A percentile compares a stretch with the other conserved stretches of the same genome.
Evolutionary conservation across 1,140 invertebrate genomes (phyloP).

Genomic region (Rhyacophila brunnea): DNA sequence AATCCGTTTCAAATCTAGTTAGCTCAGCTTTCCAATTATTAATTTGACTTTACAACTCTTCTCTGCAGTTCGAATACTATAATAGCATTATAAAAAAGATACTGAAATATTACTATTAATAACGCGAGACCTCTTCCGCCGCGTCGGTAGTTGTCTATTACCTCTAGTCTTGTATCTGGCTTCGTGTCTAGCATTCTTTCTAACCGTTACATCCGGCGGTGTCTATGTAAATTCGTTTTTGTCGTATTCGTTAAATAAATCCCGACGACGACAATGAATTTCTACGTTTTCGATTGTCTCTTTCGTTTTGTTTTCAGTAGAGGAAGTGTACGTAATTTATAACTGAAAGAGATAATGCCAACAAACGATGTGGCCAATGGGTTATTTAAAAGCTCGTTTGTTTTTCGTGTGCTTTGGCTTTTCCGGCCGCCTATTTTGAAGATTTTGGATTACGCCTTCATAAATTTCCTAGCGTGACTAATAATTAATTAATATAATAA

Average conservation of each 20-base stretch:
- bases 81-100: constrained; percentile 17
- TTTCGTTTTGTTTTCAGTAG: neutral
- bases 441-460: no score
- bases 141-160: neutral
- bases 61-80: neutral
- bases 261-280: constrained; percentile 2
- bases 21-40: no score
- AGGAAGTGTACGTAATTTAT: constrained; percentile 11
- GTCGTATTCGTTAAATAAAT: neutral
- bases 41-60: no score
- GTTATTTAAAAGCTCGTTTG: constrained; percentile 2
- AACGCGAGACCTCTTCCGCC: constrained; percentile 1
- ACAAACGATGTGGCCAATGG: neutral
- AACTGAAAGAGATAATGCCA: neutral
- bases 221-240: neutral
- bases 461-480: no score
- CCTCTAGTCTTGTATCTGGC: constrained; percentile 4
- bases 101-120: constrained; percentile 26
- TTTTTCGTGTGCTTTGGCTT: neutral
- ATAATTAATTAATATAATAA: no score
- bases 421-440: neutral
- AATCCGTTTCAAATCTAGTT: no score
- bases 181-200: constrained; percentile 9
- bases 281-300: neutral
- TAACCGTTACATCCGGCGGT: constrained; percentile 19